phyloP scores from a whole-genome alignment of 2,797 vertebrate genomes.

The Lutra lutra region DNA sequence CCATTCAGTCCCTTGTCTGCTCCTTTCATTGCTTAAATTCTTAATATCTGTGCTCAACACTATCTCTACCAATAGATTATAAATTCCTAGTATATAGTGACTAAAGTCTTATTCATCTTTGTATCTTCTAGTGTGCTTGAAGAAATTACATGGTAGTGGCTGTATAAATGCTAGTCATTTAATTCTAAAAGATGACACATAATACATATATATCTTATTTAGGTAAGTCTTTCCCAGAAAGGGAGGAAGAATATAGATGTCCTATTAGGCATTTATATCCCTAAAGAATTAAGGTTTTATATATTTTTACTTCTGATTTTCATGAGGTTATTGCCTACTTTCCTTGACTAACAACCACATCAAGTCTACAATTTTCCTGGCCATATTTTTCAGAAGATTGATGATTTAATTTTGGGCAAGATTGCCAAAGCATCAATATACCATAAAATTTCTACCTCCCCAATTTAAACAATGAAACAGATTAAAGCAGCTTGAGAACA shows the following conservation, averaged over 20 bases:
- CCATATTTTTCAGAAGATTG: not conserved
- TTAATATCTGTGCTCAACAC: not conserved
- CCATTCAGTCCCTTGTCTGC: not conserved
- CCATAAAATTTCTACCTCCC: slow-evolving; percentile 28
- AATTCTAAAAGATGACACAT: not conserved
- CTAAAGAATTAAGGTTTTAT: not conserved
- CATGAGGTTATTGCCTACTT: not conserved
- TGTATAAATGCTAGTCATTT: not conserved
- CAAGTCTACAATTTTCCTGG: not conserved
- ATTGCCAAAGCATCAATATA: slow-evolving; percentile 36
- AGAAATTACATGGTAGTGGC: not conserved
- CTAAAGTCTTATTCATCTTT: not conserved
- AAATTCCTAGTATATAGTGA: not conserved
- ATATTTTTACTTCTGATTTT: not conserved
- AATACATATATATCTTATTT: not conserved
- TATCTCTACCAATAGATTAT: not conserved
- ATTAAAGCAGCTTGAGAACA: slow-evolving; percentile 60
- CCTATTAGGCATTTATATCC: not conserved
- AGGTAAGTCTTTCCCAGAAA: not conserved
- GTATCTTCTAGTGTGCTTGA: not conserved
- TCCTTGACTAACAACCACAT: slow-evolving; percentile 40
- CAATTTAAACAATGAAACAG: slow-evolving; percentile 68
- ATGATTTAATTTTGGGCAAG: slow-evolving; percentile 36
- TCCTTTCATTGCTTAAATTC: not conserved
- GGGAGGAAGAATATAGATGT: not conserved